Conservation (phyloP, 2,888 invertebrate genomes). For the Drosophila paranaensis region DNA sequence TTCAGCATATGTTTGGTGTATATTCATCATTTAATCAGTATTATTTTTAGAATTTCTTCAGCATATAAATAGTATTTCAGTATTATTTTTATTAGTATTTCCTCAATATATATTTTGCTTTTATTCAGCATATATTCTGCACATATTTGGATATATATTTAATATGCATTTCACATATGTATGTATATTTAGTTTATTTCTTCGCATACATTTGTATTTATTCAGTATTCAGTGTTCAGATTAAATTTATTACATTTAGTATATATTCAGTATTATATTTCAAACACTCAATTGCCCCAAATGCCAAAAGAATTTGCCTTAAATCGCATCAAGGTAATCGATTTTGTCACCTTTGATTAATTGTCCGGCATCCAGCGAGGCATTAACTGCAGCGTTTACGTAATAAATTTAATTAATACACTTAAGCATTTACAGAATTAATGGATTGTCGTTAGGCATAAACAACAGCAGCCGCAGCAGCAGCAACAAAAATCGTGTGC, state of each 20-base stretch:
- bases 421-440: slow-evolving; percentile 63
- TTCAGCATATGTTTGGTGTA: neutral
- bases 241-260: neutral
- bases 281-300: slow-evolving; percentile 2
- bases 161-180: neutral
- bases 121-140: neutral
- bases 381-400: slow-evolving; percentile 55
- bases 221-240: neutral
- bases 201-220: neutral
- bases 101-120: neutral
- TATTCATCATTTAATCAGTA: neutral
- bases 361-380: slow-evolving; percentile 35
- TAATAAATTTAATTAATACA: slow-evolving; percentile 67
- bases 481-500: slow-evolving; percentile 47
- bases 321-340: slow-evolving; percentile 23
- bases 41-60: no score
- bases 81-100: neutral
- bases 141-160: neutral
- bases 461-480: slow-evolving; percentile 22
- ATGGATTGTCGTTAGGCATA: slow-evolving; percentile 58
- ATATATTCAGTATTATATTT: neutral
- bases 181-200: neutral
- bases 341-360: slow-evolving; percentile 49
- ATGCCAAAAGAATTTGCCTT: slow-evolving; percentile 7
- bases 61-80: neutral